Evolutionary conservation across 2,888 invertebrate species (phyloP).

Genomic region (Listrodromus nycthemerus): DNA sequence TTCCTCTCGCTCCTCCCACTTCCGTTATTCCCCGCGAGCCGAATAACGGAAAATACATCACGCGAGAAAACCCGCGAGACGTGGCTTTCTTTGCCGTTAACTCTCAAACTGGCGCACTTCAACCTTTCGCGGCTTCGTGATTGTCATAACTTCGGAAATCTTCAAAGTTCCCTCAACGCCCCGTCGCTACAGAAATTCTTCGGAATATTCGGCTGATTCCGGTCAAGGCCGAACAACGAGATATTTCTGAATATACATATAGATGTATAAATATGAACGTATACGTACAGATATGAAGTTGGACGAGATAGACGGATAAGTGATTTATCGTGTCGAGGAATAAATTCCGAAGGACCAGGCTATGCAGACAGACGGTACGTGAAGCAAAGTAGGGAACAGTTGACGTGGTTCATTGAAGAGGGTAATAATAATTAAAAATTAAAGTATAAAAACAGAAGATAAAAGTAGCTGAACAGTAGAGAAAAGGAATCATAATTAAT

Average conservation of each 20-base stretch:
- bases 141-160: not conserved
- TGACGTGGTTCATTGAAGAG: too few species aligned
- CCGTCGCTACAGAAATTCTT: not conserved
- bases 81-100: not conserved
- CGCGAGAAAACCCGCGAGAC: not conserved
- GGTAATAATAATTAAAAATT: too few species aligned
- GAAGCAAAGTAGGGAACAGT: too few species aligned
- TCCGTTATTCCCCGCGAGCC: constrained; percentile 24
- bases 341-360: too few species aligned
- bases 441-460: too few species aligned
- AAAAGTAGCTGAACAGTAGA: too few species aligned
- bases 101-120: not conserved
- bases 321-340: too few species aligned
- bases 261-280: too few species aligned
- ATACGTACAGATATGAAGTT: not conserved
- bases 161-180: not conserved
- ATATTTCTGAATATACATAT: not conserved
- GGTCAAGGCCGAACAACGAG: constrained; percentile 79
- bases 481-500: too few species aligned
- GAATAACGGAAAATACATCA: not conserved
- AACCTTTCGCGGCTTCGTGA: not conserved
- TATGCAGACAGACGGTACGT: too few species aligned
- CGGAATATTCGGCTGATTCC: constrained; percentile 48
- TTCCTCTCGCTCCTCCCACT: not conserved
- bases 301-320: constrained; percentile 33